A percentile compares a stretch with the other conserved stretches of the same genome.
phyloP scores from a whole-genome alignment of 1,140 invertebrate genomes.

The Odontomachus brunneus region DNA sequence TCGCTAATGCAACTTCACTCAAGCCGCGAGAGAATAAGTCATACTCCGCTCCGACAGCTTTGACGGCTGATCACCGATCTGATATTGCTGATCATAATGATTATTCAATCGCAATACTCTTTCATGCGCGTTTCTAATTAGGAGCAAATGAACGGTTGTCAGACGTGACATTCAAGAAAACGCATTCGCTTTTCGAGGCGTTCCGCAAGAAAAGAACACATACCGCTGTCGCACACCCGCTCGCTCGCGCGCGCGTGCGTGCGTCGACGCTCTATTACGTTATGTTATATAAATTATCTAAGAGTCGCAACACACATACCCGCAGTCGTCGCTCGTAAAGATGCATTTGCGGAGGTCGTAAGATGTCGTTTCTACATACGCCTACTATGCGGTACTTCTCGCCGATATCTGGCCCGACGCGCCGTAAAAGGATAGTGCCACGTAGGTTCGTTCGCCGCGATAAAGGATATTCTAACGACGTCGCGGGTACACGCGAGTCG shows the following conservation, averaged over 20 bases:
- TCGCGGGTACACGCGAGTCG: conserved; percentile 1
- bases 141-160: neutral
- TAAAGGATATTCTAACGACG: conserved; percentile 64
- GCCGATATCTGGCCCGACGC: conserved; percentile 43
- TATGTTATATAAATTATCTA: conserved; percentile 52
- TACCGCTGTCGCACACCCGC: neutral
- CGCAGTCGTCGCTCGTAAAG: conserved; percentile 52
- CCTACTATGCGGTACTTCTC: conserved; percentile 31
- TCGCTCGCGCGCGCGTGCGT: neutral
- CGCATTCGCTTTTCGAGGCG: neutral
- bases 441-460: conserved; percentile 46
- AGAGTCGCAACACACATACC: conserved; percentile 33
- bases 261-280: conserved; percentile 28
- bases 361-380: conserved; percentile 49
- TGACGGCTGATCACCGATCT: neutral
- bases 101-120: conserved; percentile 12
- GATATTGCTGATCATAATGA: neutral
- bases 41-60: no score
- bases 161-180: conserved; percentile 17
- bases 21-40: no score
- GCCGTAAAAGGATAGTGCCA: conserved; percentile 62
- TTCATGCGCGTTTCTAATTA: conserved; percentile 26
- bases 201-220: conserved; percentile 10
- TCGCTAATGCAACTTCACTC: neutral
- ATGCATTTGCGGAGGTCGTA: conserved; percentile 37